Evolutionary conservation across 2,888 invertebrate species (phyloP), one percentile per base, ranked within the genome.

Genomic region (Fragum sueziense): DNA sequence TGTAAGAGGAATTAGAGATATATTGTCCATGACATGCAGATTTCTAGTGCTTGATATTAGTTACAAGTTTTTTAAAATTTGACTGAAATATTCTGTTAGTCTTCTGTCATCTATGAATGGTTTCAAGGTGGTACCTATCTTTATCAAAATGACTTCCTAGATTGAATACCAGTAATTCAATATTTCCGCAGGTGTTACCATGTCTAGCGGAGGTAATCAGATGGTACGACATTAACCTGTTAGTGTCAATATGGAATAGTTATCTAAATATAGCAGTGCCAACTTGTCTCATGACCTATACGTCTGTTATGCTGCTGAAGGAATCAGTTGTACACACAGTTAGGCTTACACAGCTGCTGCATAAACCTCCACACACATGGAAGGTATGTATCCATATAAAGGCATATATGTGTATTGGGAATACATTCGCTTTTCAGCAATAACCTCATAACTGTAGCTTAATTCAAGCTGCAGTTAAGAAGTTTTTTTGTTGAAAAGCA

Each of bases 191-290:
- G 91, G 87, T 91, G 22, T 78, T 92, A 57, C 91, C 92, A 2
- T 89, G 89, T 69, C 76, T 92, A 33, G 89, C 89, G 6, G 92
- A 92, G 76, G 90, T 91, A 6, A 88, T 92, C n/a, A 84, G 91
- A 71, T 91, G 91, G 92, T 92, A 87, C 78, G 89, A 91, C 80
- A 88, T 90, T 72, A 81, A 81, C 17, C 78, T 91, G n/a, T 71
- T 91, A 51, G 88, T 88, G 68, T 80, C 85, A 7, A 76, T 91
- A 27, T 89, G 89, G 88, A 85, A 85, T 54, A 83, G 79, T 27
- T 86, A 89, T 72, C 82, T 91, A 62, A 79, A 88, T 59, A 81
- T 90, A 71, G 78, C 74, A n/a, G 74, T 83, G 70, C 84, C 85
- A 34, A 86, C 90, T 27, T 85, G 87, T 68, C 84, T 90, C 29